A percentile compares a stretch with the other conserved stretches of the same genome.
Evolutionary conservation across 2,113 vertebrate species (phyloP).

Genomic region (Melanocharis versteri): DNA sequence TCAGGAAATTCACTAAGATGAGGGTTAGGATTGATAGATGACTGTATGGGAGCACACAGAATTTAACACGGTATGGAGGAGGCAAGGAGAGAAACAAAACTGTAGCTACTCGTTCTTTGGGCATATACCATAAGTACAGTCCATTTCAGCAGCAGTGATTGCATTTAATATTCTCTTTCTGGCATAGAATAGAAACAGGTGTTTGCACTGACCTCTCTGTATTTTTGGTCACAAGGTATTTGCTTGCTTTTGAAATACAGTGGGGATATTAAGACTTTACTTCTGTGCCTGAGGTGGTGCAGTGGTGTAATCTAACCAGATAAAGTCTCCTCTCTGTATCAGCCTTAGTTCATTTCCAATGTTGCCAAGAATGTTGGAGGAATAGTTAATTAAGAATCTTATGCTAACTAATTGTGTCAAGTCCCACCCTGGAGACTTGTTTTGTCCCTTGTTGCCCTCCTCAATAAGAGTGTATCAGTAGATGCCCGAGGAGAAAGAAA

Average conservation of each 20-base stretch:
- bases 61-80: not conserved
- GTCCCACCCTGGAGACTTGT: too few relatives aligned
- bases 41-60: not conserved
- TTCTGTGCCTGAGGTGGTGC: not conserved
- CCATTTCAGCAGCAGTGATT: not conserved
- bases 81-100: not conserved
- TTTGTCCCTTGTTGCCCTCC: not conserved
- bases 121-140: not conserved
- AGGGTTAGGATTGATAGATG: not conserved
- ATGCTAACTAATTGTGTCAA: not conserved
- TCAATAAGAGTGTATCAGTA: not conserved
- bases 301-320: not conserved
- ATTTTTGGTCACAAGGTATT: not conserved
- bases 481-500: not conserved
- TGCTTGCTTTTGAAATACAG: not conserved
- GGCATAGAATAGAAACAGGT: not conserved
- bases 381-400: not conserved
- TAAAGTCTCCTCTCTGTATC: not conserved
- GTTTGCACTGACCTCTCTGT: not conserved
- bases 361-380: not conserved
- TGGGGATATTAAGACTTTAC: not conserved
- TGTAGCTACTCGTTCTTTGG: not conserved
- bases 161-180: not conserved
- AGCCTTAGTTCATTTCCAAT: not conserved
- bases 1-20: not conserved